Base-by-base conservation (phyloP, 1,140 invertebrate species). In the Planococcus citri region DNA sequence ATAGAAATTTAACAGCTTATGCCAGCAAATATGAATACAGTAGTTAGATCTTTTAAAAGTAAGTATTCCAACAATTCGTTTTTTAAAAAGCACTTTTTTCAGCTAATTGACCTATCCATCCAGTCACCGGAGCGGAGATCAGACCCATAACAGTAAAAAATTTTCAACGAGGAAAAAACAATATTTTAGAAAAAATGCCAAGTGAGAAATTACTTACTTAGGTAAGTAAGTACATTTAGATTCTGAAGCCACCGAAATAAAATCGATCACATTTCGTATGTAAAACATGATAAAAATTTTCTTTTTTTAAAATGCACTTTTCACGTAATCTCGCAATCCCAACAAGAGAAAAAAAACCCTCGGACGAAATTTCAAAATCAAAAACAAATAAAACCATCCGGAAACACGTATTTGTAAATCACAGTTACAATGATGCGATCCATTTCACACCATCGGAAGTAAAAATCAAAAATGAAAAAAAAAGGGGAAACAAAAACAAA, bases 261-360 rank as follows among this genome's bases (percentile, higher is more conserved):
- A 51, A 51, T 14, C 3, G n/a, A 51, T 51, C 41, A 51, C 41
- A 51, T 51, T 20, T 14, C n/a, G n/a, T n/a, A n/a, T n/a, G 17
- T 17, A 51, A 51, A 51, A 51, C 41, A 51, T 51, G 41, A 51
- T 51, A 51, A 51, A 51, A 51, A 51, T 33, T 33, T n/a, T n/a
- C n/a, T n/a, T n/a, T n/a, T n/a, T n/a, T n/a, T 51, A 51, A 51
- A 51, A 51, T 51, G 41, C 41, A 51, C 17, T 20, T 17, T 51
- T 20, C 12, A 51, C 29, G n/a, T 37, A 37, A 8, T 37, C 6
- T 37, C 33, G 33, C 14, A 37, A 37, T 37, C 6, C 14, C 6
- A 8, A 37, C 33, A 37, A 37, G 14, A 37, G 14, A 37, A 37
- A 37, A 14, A 8, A 14, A 37, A 14, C 6, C 33, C 33, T 37